Percentiles rank a stretch among this genome's conserved stretches.
These are phyloP conservation scores for Sander vitreus DNA, from an alignment of 2,113 vertebrate species.

Conservation along the genomic window DNA sequence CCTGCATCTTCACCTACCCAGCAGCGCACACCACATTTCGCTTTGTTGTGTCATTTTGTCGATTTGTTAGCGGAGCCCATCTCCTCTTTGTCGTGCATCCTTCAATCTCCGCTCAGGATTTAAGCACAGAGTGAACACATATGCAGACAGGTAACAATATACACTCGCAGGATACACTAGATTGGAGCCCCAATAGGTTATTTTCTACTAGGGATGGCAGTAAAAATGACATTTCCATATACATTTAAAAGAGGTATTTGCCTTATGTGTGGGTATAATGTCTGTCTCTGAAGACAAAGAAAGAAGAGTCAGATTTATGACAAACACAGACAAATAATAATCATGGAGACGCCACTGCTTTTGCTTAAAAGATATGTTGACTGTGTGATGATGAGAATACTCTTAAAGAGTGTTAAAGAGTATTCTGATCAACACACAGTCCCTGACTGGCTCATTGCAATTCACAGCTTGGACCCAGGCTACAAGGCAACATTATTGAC, in stretches of 20 bases:
- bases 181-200: conserved; percentile 21
- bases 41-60: conserved; percentile 60
- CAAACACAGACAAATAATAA: neutral
- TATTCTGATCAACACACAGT: conserved; percentile 27
- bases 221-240: conserved; percentile 5
- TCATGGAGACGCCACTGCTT: conserved; percentile 1
- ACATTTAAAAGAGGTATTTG: conserved; percentile 26
- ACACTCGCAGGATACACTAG: neutral
- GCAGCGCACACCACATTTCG: conserved; percentile 22
- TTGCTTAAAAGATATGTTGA: neutral
- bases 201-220: conserved; percentile 22
- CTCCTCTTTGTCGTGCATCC: conserved; percentile 35
- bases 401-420: conserved; percentile 3
- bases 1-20: conserved; percentile 32
- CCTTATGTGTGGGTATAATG: neutral
- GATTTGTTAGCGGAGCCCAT: conserved; percentile 53
- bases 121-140: conserved; percentile 21
- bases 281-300: neutral
- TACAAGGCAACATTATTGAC: conserved; percentile 33
- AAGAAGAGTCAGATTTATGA: neutral
- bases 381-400: neutral
- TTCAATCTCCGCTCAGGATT: conserved; percentile 56
- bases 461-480: conserved; percentile 12
- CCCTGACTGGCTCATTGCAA: conserved; percentile 16
- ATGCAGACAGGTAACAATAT: conserved; percentile 6